These are phyloP conservation scores for Pseudolaguvia tuberculata DNA, from an alignment of 2,113 vertebrate genomes.

Conservation along the genomic window DNA sequence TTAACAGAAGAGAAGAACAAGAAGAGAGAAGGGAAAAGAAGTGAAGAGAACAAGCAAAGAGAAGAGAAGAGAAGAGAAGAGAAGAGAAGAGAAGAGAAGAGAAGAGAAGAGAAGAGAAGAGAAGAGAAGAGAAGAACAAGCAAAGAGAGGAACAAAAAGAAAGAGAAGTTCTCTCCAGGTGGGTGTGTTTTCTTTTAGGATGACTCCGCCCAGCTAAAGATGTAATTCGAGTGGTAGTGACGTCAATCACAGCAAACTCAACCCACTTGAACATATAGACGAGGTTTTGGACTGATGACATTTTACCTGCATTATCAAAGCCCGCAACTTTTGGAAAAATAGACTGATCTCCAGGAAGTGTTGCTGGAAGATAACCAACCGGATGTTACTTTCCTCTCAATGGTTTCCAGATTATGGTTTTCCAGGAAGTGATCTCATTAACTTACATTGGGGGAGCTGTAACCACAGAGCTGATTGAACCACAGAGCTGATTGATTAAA, in stretches of 20 bases:
- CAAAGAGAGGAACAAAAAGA: not conserved
- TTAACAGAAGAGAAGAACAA: too few relatives aligned
- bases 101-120: too few relatives aligned
- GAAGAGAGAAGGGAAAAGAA: not conserved
- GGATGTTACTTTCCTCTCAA: constrained; percentile 20
- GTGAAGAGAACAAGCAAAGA: not conserved
- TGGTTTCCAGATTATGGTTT: constrained; percentile 8
- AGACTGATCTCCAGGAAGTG: not conserved
- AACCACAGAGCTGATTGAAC: not conserved
- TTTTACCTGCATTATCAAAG: not conserved
- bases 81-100: too few relatives aligned
- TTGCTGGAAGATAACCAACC: constrained; percentile 16
- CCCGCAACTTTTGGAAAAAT: not conserved
- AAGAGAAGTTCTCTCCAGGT: not conserved
- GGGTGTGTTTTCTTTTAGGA: not conserved
- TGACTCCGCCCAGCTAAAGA: not conserved
- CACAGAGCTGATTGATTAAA: constrained; percentile 17
- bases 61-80: constrained; percentile 1
- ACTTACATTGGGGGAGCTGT: not conserved
- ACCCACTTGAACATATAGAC: not conserved
- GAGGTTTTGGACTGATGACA: too few relatives aligned
- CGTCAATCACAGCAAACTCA: too few relatives aligned
- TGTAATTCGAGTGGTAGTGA: too few relatives aligned
- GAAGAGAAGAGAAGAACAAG: too few relatives aligned
- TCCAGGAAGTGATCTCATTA: constrained; percentile 10